A percentile compares a stretch with the other conserved stretches of the same genome.
Conservation (phyloP, 2,797 vertebrate species). For the Fratercula arctica region DNA sequence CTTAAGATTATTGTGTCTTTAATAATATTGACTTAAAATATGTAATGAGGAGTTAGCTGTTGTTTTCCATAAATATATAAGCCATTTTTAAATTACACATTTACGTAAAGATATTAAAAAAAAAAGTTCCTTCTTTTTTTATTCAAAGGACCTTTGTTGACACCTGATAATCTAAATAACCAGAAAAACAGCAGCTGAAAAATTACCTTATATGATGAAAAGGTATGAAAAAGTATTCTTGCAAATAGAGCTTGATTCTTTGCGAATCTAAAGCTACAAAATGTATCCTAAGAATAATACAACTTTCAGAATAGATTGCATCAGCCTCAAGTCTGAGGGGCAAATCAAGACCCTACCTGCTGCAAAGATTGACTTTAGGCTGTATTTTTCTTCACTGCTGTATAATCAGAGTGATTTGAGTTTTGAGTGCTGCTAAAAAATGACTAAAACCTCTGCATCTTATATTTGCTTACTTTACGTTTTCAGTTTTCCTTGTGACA, state of each 20-base stretch:
- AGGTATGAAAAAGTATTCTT: not conserved
- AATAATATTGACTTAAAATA: not conserved
- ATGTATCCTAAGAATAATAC: not conserved
- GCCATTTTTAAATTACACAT: not conserved
- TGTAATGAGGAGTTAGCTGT: not conserved
- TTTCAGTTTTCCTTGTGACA: constrained; percentile 22
- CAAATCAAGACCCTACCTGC: not conserved
- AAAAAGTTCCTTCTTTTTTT: not conserved
- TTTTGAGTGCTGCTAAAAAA: not conserved
- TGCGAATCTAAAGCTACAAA: not conserved
- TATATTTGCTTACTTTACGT: not conserved
- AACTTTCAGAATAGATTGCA: not conserved
- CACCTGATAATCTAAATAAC: not conserved
- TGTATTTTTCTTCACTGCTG: not conserved
- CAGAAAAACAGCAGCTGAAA: not conserved
- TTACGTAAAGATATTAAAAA: not conserved
- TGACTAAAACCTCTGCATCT: not conserved
- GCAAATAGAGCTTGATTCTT: not conserved
- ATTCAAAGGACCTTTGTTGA: not conserved
- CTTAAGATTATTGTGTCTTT: not conserved
- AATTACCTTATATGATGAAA: not conserved
- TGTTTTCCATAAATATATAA: not conserved
- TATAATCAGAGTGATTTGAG: not conserved
- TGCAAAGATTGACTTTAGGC: not conserved
- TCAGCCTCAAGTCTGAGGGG: not conserved